These are phyloP conservation scores for Meandrusa payeni DNA, from an alignment of 2,888 invertebrate genomes.

Conservation along the genomic window DNA sequence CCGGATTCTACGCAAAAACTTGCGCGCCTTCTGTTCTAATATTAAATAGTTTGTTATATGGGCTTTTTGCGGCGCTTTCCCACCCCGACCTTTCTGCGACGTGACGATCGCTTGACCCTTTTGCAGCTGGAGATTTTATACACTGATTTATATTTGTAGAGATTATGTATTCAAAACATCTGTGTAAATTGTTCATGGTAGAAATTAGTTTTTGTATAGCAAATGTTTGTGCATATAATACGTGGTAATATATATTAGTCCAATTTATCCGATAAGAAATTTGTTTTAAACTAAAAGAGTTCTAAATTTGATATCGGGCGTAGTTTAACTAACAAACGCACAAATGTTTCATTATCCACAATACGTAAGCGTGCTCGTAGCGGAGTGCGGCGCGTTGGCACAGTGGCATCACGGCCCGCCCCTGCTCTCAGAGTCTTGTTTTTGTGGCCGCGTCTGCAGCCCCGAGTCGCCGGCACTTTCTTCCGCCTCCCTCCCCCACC, in stretches of 20 bases:
- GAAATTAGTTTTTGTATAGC: no score
- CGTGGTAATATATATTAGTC: no score
- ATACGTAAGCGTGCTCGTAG: conserved; percentile 1
- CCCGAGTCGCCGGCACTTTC: conserved; percentile 68
- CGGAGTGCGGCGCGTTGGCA: conserved; percentile 2
- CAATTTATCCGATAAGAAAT: no score
- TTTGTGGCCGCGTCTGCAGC: conserved; percentile 78
- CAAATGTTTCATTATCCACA: conserved; percentile 2
- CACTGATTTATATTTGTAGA: conserved; percentile 35
- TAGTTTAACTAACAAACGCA: background rate
- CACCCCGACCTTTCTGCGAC: conserved; percentile 41
- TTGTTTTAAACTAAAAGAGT: no score
- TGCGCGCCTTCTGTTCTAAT: conserved; percentile 66
- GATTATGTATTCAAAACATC: background rate
- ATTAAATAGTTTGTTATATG: conserved; percentile 74
- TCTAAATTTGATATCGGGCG: no score
- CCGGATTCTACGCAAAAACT: conserved; percentile 32
- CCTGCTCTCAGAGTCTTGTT: conserved; percentile 73
- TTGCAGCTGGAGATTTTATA: conserved; percentile 61
- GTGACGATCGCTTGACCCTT: conserved; percentile 75
- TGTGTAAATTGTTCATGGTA: no score
- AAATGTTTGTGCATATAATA: no score
- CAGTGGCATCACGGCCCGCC: conserved; percentile 32
- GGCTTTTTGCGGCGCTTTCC: conserved; percentile 57
- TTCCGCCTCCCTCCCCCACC: conserved; percentile 53